phyloP scores from a whole-genome alignment of 1,140 invertebrate genomes.

The Anoplolepis gracilipes region DNA sequence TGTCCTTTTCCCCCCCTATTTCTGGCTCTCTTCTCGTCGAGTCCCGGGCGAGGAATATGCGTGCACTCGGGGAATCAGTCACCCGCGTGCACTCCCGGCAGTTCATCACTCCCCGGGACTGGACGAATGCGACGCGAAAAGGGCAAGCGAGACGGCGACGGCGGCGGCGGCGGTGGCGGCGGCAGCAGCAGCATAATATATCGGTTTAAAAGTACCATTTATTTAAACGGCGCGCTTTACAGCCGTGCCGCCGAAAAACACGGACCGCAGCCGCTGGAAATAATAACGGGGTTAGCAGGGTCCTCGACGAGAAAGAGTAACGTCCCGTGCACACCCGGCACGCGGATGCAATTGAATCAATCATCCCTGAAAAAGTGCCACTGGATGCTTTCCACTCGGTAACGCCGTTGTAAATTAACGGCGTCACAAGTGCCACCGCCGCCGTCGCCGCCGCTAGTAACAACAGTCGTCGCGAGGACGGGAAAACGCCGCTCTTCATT shows the following conservation, averaged over 20 bases:
- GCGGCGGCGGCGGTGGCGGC: conserved; percentile 61
- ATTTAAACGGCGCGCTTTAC: conserved; percentile 82
- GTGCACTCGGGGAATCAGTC: conserved; percentile 79
- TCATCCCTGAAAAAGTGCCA: conserved; percentile 72
- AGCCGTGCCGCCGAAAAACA: conserved; percentile 80
- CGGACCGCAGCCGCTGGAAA: conserved; percentile 78
- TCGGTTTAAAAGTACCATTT: conserved; percentile 85
- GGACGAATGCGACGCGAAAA: conserved; percentile 63
- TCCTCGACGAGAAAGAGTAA: conserved; percentile 70
- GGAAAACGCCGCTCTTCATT: conserved; percentile 54
- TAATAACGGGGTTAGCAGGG: conserved; percentile 84
- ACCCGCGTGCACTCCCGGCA: conserved; percentile 80
- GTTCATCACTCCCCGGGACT: conserved; percentile 80
- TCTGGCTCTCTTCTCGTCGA: not conserved
- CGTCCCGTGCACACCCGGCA: conserved; percentile 65
- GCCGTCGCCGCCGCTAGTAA: conserved; percentile 17
- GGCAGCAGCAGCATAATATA: conserved; percentile 81
- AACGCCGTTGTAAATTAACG: conserved; percentile 69
- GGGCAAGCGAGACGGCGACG: conserved; percentile 60
- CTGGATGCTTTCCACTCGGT: conserved; percentile 62
- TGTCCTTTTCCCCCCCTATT: not conserved
- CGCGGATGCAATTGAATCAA: conserved; percentile 76
- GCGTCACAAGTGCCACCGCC: conserved; percentile 37
- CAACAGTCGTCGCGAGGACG: conserved; percentile 62
- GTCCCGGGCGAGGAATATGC: conserved; percentile 64